These are phyloP conservation scores for Drosophila pegasa DNA, from an alignment of 2,888 invertebrate species.

Conservation along the genomic window DNA sequence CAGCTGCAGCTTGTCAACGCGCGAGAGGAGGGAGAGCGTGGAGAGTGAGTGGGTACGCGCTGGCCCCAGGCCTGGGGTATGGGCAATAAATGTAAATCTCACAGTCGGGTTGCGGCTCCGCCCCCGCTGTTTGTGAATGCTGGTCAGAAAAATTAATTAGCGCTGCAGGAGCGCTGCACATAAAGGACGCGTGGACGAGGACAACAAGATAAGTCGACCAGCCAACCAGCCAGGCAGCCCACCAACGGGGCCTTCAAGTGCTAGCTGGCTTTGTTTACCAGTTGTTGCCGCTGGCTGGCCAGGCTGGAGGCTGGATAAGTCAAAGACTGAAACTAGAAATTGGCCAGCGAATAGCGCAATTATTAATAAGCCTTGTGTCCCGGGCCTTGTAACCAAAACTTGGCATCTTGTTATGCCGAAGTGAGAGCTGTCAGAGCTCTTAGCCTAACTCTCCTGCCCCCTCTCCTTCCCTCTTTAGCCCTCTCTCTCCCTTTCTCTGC, in stretches of 20 bases:
- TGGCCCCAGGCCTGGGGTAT: slow-evolving; percentile 41
- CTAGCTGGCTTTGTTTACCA: slow-evolving; percentile 16
- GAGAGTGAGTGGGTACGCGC: neutral
- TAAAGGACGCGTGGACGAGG: slow-evolving; percentile 46
- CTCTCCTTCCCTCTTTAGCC: neutral
- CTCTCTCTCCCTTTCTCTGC: neutral
- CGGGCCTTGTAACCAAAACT: slow-evolving; percentile 20
- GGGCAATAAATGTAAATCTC: slow-evolving; percentile 79
- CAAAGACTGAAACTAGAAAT: slow-evolving; percentile 58
- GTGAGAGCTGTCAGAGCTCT: slow-evolving; percentile 8
- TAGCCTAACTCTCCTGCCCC: neutral
- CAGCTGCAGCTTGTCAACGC: slow-evolving; percentile 52
- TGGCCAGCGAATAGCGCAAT: slow-evolving; percentile 42
- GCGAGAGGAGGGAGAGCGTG: neutral
- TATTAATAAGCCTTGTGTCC: slow-evolving; percentile 67
- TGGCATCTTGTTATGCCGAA: slow-evolving; percentile 34
- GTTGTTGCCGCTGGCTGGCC: slow-evolving; percentile 18
- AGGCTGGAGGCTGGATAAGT: slow-evolving; percentile 41
- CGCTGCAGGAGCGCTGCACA: slow-evolving; percentile 74
- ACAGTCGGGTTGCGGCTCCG: slow-evolving; percentile 30
- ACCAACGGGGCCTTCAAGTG: slow-evolving; percentile 30
- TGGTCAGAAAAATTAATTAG: slow-evolving; percentile 80
- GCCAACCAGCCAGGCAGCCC: neutral
- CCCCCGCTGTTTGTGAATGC: slow-evolving; percentile 50
- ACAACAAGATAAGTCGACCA: slow-evolving; percentile 7